These are phyloP conservation scores for Chloropsis cyanopogon DNA, from an alignment of 2,113 vertebrate genomes.

Conservation along the genomic window DNA sequence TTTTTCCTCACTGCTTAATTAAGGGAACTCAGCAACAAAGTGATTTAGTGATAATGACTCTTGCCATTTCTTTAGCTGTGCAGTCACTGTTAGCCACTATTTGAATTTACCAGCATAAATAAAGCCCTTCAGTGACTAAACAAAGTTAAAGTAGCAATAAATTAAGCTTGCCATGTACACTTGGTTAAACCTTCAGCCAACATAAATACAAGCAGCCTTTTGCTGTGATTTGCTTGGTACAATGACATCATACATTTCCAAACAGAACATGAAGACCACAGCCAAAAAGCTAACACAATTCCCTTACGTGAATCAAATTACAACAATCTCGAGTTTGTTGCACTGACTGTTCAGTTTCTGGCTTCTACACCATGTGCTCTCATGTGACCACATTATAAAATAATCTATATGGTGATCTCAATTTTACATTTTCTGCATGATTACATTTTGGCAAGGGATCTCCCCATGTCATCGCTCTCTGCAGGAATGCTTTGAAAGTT, in stretches of 20 bases:
- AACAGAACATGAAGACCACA: conserved; percentile 53
- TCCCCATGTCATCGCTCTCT: conserved; percentile 52
- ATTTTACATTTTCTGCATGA: conserved; percentile 75
- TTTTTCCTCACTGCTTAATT: conserved; percentile 50
- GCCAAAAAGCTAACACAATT: conserved; percentile 65
- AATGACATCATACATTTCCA: conserved; percentile 76
- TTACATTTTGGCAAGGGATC: conserved; percentile 73
- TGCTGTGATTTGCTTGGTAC: conserved; percentile 69
- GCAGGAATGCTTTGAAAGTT: conserved; percentile 71
- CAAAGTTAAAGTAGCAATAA: conserved; percentile 79
- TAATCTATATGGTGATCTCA: conserved; percentile 71
- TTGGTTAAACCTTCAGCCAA: conserved; percentile 76
- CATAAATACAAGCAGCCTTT: conserved; percentile 75
- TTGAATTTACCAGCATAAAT: conserved; percentile 79
- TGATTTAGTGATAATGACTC: conserved; percentile 77
- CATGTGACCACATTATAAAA: conserved; percentile 69
- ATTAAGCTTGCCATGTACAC: conserved; percentile 71
- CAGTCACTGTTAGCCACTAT: conserved; percentile 74
- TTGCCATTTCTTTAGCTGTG: conserved; percentile 71
- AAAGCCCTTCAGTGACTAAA: conserved; percentile 76
- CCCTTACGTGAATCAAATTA: conserved; percentile 73
- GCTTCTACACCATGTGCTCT: conserved; percentile 39
- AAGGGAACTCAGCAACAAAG: conserved; percentile 73
- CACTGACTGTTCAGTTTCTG: conserved; percentile 42
- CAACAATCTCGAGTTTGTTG: conserved; percentile 65